Percentiles rank a stretch among this genome's conserved stretches.
Conservation (phyloP, 1,140 invertebrate species). For the Calliphora vicina region DNA sequence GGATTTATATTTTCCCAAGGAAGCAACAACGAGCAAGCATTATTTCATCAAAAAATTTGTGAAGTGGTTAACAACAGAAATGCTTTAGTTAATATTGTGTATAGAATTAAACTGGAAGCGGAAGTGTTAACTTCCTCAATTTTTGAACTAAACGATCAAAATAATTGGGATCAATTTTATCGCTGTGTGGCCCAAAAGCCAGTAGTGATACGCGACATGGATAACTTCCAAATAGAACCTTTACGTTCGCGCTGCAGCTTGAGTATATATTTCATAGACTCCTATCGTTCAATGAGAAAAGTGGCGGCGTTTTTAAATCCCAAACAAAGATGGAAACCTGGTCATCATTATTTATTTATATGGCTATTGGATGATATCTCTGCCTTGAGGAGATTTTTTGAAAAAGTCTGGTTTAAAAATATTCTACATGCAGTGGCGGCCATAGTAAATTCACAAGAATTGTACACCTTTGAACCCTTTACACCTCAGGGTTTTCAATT, state of each 20-base stretch:
- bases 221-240: conserved; percentile 45
- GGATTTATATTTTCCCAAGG: not conserved
- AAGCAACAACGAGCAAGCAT: not conserved
- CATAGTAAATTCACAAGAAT: conserved; percentile 31
- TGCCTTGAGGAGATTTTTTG: conserved; percentile 44
- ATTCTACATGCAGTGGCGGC: conserved; percentile 50
- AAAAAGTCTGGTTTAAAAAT: conserved; percentile 43
- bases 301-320: conserved; percentile 52
- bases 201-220: conserved; percentile 39
- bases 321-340: conserved; percentile 45
- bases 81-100: conserved; percentile 35
- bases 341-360: conserved; percentile 55
- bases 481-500: conserved; percentile 42
- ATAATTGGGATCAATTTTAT: conserved; percentile 35
- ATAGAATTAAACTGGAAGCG: not conserved
- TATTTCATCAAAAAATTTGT: not conserved
- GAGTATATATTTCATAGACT: conserved; percentile 44
- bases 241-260: conserved; percentile 45
- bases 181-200: conserved; percentile 45
- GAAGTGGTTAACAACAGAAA: not conserved
- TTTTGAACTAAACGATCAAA: not conserved
- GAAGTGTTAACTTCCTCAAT: conserved; percentile 36
- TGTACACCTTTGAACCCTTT: conserved; percentile 57
- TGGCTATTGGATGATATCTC: conserved; percentile 44
- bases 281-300: conserved; percentile 40